phyloP scores from a whole-genome alignment of 1,140 invertebrate genomes.

The Acromyrmex charruanus region DNA sequence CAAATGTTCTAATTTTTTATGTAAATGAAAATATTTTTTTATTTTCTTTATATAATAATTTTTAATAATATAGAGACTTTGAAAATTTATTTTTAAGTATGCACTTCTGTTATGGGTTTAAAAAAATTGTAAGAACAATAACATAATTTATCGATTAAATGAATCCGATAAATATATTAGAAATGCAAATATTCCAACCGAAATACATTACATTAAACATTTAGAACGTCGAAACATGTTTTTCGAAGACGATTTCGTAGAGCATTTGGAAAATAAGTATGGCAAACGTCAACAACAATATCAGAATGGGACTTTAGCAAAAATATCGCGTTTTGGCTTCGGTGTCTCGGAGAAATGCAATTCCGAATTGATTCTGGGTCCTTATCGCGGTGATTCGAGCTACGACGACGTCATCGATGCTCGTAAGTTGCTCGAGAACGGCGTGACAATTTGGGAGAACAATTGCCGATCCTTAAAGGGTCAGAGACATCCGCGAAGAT shows the following conservation, averaged over 20 bases:
- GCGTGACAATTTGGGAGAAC: conserved; percentile 80
- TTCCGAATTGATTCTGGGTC: conserved; percentile 81
- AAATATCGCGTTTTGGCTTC: conserved; percentile 84
- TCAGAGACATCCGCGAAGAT: conserved; percentile 82
- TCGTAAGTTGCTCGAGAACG: conserved; percentile 78
- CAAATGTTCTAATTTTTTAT: too few species aligned
- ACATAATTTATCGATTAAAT: background rate
- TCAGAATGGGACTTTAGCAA: conserved; percentile 36
- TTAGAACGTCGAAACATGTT: background rate
- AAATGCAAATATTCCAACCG: background rate
- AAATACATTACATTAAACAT: background rate
- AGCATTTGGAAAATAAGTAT: background rate
- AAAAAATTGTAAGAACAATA: too few species aligned
- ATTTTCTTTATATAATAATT: too few species aligned
- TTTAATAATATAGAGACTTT: too few species aligned
- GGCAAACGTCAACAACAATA: background rate
- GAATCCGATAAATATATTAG: background rate
- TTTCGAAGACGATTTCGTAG: conserved; percentile 21
- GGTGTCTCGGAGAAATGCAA: conserved; percentile 86
- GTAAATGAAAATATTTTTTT: too few species aligned
- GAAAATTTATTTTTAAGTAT: too few species aligned
- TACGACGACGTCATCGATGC: conserved; percentile 44
- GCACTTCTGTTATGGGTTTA: too few species aligned
- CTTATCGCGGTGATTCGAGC: conserved; percentile 13
- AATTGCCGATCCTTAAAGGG: conserved; percentile 41